Evolutionary conservation across 2,888 invertebrate genomes (phyloP), one percentile per base, ranked within the genome.

Genomic region (Heliconius ethilla): DNA sequence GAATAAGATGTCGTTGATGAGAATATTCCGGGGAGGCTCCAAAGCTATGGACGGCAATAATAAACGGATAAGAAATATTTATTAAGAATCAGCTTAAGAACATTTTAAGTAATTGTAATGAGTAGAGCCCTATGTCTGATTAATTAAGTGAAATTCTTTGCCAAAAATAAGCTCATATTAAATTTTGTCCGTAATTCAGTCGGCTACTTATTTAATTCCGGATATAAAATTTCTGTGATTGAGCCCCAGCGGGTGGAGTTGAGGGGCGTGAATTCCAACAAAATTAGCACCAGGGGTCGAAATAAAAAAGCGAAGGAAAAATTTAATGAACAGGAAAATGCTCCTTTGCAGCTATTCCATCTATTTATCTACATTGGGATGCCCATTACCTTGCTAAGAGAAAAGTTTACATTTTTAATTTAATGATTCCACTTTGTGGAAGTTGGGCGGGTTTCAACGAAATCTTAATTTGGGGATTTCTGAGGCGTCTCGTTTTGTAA

Each of bases 271-370:
- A 95, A 95, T 95, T 95, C 94, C 95, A 92, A 93, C 94, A 93
- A 95, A 95, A 95, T 95, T 95, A 95, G 95, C 95, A 94, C 94
- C 93, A 93, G 94, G 95, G 94, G 94, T 93, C 92, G 94, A 93
- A 94, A 94, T 94, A 94, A 94, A 94, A 94, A 94, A 93, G 92
- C 92, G 92, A 93, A 93, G 91, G 94, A 95, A 95, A 94, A 94
- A 94, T 94, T 95, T 95, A 95, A 95, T 95, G 95, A 95, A 95
- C 94, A 95, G 95, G 95, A 95, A 95, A 95, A 95, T 94, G 94
- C 93, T 94, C 93, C 94, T 94, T 94, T 93, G 93, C 93, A 94
- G 93, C 94, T 94, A 94, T 94, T 94, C 91, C 93, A 94, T 94
- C 94, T 94, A 95, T 95, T 95, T 94, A 94, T 94, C 94, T 93